Evolutionary conservation across 1,140 invertebrate species (phyloP).

Genomic region (Schlechtendalia chinensis): DNA sequence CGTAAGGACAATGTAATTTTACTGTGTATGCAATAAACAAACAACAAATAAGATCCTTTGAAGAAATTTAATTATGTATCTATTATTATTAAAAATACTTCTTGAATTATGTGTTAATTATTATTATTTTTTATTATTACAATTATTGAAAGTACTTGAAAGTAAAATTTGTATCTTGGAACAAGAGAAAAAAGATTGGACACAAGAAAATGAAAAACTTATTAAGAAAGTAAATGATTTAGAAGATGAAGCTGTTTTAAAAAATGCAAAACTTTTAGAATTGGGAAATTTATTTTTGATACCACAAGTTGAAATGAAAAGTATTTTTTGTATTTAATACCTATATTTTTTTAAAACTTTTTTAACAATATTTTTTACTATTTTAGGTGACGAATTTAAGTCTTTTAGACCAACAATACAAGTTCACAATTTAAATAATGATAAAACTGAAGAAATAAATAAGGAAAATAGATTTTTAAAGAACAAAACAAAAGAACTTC

Average conservation of each 20-base stretch:
- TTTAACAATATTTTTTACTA: background rate
- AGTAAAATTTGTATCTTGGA: slow-evolving; percentile 26
- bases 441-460: slow-evolving; percentile 12
- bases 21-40: background rate
- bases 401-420: slow-evolving; percentile 34
- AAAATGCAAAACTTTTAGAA: slow-evolving; percentile 41
- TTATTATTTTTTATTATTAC: no score
- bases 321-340: background rate
- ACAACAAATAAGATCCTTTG: background rate
- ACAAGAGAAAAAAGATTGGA: slow-evolving; percentile 26
- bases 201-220: slow-evolving; percentile 42
- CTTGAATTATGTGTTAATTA: no score
- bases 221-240: slow-evolving; percentile 23
- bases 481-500: background rate
- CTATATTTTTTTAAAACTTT: background rate
- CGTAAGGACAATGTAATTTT: background rate
- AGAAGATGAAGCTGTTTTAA: slow-evolving; percentile 32
- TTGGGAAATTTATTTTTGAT: slow-evolving; percentile 35
- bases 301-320: slow-evolving; percentile 37
- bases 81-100: no score
- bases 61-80: no score
- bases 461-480: slow-evolving; percentile 22
- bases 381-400: slow-evolving; percentile 27
- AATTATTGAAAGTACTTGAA: slow-evolving; percentile 5
- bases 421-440: slow-evolving; percentile 6